Conservation (phyloP, 2,113 vertebrate genomes). For the Boulengeromyrus knoepffleri region DNA sequence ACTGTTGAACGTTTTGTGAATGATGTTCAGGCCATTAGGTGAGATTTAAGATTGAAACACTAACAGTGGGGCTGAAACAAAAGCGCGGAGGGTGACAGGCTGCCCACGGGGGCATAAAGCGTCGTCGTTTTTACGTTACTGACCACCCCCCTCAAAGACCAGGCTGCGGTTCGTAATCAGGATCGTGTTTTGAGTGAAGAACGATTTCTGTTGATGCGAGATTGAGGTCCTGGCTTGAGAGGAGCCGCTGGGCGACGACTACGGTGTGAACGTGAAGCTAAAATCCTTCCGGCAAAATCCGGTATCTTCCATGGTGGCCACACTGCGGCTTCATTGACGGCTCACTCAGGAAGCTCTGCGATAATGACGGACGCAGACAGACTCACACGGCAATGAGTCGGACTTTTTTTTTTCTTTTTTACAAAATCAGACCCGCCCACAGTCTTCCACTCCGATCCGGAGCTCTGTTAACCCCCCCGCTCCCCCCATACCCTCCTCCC, state of each 20-base stretch:
- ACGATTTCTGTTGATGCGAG: neutral
- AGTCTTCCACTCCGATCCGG: no score
- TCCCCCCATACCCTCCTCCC: neutral
- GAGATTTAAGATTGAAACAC: neutral
- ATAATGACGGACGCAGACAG: neutral
- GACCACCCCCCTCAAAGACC: neutral
- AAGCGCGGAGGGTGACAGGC: neutral
- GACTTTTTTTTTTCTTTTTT: no score
- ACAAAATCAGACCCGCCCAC: no score
- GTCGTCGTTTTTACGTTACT: neutral
- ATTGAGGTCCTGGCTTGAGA: neutral
- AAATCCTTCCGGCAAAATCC: neutral
- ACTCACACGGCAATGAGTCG: neutral
- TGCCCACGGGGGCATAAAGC: neutral
- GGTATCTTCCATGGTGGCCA: neutral
- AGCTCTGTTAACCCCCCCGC: no score
- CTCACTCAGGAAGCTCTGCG: neutral
- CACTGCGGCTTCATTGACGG: neutral
- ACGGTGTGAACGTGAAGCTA: neutral
- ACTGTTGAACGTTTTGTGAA: neutral
- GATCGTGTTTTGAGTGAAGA: neutral
- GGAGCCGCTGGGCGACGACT: neutral
- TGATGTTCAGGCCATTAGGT: neutral
- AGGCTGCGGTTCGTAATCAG: neutral
- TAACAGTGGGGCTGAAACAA: neutral